A percentile compares a stretch with the other conserved stretches of the same genome.
Evolutionary conservation across 1,140 invertebrate genomes (phyloP).

Genomic region (Caenorhabditis remanei): DNA sequence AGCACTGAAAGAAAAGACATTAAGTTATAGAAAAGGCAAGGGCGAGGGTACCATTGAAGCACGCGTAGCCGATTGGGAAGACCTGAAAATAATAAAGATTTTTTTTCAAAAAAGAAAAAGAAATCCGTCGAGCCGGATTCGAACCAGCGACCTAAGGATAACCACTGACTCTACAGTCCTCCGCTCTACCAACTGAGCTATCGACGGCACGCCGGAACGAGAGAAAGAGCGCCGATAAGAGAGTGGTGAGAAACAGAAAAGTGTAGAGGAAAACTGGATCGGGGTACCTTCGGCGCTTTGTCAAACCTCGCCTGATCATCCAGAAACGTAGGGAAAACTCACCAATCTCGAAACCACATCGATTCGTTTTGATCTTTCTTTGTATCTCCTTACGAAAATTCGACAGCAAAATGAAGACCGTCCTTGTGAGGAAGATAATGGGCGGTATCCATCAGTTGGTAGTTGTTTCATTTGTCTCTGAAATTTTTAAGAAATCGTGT

Average conservation of each 20-base stretch:
- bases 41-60: slow-evolving; percentile 74
- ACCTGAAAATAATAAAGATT: slow-evolving; percentile 68
- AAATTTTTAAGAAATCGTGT: background rate
- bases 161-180: slow-evolving; percentile 68
- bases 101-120: background rate
- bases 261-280: too few species aligned
- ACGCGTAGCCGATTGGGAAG: slow-evolving; percentile 77
- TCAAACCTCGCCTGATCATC: too few species aligned
- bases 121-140: slow-evolving; percentile 71
- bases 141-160: slow-evolving; percentile 74
- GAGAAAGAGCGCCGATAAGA: too few species aligned
- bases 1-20: slow-evolving; percentile 69
- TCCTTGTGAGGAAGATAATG: slow-evolving; percentile 22
- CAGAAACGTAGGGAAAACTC: background rate
- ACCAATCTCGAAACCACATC: slow-evolving; percentile 71
- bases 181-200: slow-evolving; percentile 73
- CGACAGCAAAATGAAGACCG: slow-evolving; percentile 45
- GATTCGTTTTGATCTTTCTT: slow-evolving; percentile 72
- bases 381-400: slow-evolving; percentile 70
- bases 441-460: slow-evolving; percentile 43
- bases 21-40: background rate
- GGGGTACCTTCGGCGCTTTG: too few species aligned
- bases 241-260: too few species aligned
- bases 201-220: slow-evolving; percentile 15
- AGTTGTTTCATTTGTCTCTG: slow-evolving; percentile 51